Conservation (phyloP, 2,888 invertebrate genomes). For the Peribatodes rhomboidaria region DNA sequence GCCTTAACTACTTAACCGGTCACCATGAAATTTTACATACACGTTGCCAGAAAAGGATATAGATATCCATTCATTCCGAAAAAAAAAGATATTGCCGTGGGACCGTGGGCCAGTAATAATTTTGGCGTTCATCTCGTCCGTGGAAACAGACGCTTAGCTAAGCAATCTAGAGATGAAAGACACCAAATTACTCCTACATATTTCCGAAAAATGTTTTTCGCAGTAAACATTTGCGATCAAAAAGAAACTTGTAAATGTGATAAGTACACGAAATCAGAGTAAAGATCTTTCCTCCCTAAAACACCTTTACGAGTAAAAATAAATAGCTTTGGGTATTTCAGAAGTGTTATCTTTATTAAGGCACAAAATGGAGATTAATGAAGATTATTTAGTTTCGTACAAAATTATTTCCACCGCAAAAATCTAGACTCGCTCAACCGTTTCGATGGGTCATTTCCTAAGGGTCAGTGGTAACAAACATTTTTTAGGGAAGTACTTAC, state of each 20-base stretch:
- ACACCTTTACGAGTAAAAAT: slow-evolving; percentile 3
- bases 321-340: slow-evolving; percentile 4
- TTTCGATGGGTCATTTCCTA: too few species aligned
- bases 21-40: too few species aligned
- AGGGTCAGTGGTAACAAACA: too few species aligned
- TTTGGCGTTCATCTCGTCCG: not conserved
- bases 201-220: not conserved
- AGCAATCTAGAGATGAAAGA: not conserved
- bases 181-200: not conserved
- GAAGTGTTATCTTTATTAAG: slow-evolving; percentile 4
- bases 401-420: not conserved
- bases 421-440: not conserved
- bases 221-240: slow-evolving; percentile 11
- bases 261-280: slow-evolving; percentile 13
- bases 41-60: too few species aligned
- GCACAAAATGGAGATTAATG: slow-evolving; percentile 5
- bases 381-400: not conserved
- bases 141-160: not conserved
- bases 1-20: too few species aligned
- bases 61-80: too few species aligned
- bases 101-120: too few species aligned
- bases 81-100: too few species aligned
- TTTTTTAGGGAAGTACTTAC: too few species aligned
- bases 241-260: slow-evolving; percentile 18
- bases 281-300: slow-evolving; percentile 5